Conservation (phyloP, 2,888 invertebrate species). For the Leptopilina drosophilae region DNA sequence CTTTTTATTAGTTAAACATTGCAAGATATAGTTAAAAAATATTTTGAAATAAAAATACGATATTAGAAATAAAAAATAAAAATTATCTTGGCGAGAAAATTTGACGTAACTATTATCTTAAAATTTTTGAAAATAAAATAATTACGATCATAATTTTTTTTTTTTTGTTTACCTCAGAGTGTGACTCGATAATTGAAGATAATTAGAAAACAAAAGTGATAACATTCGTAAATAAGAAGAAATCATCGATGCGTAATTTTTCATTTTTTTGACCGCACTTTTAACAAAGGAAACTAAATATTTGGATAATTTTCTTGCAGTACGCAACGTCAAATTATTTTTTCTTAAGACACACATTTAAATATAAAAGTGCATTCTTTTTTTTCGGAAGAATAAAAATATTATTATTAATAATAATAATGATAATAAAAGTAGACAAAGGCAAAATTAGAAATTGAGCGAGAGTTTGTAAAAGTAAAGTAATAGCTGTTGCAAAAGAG, state of each 20-base stretch:
- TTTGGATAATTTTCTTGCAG: conserved; percentile 13
- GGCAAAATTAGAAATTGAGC: conserved; percentile 35
- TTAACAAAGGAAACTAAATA: conserved; percentile 1
- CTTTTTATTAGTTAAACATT: no score
- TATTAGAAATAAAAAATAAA: no score
- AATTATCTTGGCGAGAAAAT: no score
- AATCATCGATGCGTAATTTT: conserved; percentile 31
- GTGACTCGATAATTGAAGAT: no score
- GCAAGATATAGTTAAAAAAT: no score
- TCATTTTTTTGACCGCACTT: neutral
- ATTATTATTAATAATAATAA: neutral
- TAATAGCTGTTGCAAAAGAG: conserved; percentile 53
- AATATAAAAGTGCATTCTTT: conserved; percentile 10
- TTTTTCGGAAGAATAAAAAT: no score
- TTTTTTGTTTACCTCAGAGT: no score
- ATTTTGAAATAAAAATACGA: no score
- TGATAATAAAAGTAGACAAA: conserved; percentile 17
- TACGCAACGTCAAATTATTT: conserved; percentile 6
- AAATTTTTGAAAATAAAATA: no score
- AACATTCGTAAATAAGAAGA: neutral
- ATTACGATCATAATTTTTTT: no score
- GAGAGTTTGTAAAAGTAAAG: conserved; percentile 39
- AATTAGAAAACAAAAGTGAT: no score
- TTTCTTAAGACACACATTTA: neutral
- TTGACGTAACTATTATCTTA: no score